Evolutionary conservation across 2,888 invertebrate species (phyloP), one percentile per base, ranked within the genome.

Genomic region (Ichneumoninae sp.): DNA sequence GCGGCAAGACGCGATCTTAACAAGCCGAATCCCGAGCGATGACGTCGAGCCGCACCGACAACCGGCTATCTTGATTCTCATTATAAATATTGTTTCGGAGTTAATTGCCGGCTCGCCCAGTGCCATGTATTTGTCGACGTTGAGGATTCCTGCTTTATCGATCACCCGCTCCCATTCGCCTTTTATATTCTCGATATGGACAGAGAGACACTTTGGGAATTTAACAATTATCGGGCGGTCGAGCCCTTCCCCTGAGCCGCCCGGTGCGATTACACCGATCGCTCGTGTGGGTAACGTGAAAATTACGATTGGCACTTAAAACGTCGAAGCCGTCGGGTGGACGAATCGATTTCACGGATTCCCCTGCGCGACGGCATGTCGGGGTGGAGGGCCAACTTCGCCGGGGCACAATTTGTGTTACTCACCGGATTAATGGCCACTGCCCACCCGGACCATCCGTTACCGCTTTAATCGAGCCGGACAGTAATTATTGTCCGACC

Each of bases 21-120:
- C 79, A 66, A 83, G 71, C 75, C 75, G 33, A 65, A 30, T 60
- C 62, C 33, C 13, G 50, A 22, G 44, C 40, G 62, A 78, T 54
- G 69, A 76, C 71, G 62, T 76, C 36, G 69, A 68, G 47, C 65
- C 76, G 44, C 13, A 75, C 50, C 70, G 74, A 50, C 75, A 16
- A 65, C 65, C 33, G 70, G 47, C 70, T 83, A 86, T 86, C 83
- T 85, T 85, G 81, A 86, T 86, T 75, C 79, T 81, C 71, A 81
- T 80, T 80, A 80, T 80, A 79, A 80, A 85, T 74, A 80, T 85
- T 54, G 16, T 19, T 54, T 47, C 68, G 80, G 77, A 72, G 71
- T 83, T 84, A 81, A 84, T 83, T 84, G 82, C 80, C 33, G 70
- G 26, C 50, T 60, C 57, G 71, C 33, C 54, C 30, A 70, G 57